Base-by-base conservation (phyloP, 2,888 invertebrate genomes). In the Dasysyrphus tricinctus region DNA sequence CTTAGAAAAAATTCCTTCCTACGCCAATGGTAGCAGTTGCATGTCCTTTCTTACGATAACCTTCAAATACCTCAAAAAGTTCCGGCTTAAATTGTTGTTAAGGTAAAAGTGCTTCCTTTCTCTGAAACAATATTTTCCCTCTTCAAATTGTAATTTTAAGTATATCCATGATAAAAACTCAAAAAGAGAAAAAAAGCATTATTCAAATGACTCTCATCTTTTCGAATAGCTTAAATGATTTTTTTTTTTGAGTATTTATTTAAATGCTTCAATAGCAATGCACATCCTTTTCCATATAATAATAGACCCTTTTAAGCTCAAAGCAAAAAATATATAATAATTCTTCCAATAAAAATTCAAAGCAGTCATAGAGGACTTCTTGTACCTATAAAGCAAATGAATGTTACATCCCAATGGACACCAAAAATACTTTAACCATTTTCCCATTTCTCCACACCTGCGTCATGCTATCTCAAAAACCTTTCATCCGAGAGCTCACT, bases 391-490 rank as follows among this genome's bases (percentile, higher is more conserved):
- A 42, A 9, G 32, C 11, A 47, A 63, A 65, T 16, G 16, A 65
- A 65, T 44, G 44, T 32, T 44, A 47, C 63, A 47, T 65, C 29
- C 63, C 63, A 47, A 65, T 47, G 47, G 47, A 65, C 65, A 65
- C 16, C 65, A 34, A 47, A 67, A 67, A 67, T 37, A 24, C 37
- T 51, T 51, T 8, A 65, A 65, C 9, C 24, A 47, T 67, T 67
- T 67, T 51, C 8, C 49, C 34, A 51, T 67, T 51, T 67, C 32
- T n/a, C 16, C 32, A 42, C 78, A 72, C 54, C 63, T 78, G 78
- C 42, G 34, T 44, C 39, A 14, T 47, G 34, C 32, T 19, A 29
- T 51, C 49, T 44, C 19, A 16, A 61, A 24, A 72, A 39, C 37
- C 3, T 29, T 63, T 39, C 56, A 42, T 29, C 37, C 69, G 39